These are phyloP conservation scores for Ceratina australensis DNA, from an alignment of 1,140 invertebrate species.

Conservation along the genomic window DNA sequence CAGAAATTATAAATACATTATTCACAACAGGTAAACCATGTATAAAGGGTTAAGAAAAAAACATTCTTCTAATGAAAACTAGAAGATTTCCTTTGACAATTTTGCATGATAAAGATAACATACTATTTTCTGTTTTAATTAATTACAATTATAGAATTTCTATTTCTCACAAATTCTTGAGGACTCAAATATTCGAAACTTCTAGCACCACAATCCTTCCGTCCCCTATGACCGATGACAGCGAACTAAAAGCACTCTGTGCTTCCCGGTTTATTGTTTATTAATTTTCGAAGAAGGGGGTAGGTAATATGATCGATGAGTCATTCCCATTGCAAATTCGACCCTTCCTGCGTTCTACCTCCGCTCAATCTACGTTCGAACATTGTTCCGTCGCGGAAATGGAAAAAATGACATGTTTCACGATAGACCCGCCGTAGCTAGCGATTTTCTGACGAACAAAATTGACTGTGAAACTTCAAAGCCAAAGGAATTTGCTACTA, in stretches of 20 bases:
- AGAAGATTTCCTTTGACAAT: too few species aligned
- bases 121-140: too few species aligned
- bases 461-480: background rate
- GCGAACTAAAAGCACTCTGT: background rate
- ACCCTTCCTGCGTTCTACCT: background rate
- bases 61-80: too few species aligned
- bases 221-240: background rate
- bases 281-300: conserved; percentile 12
- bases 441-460: background rate
- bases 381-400: background rate
- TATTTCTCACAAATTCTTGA: too few species aligned
- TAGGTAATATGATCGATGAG: background rate
- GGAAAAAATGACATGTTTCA: conserved; percentile 6
- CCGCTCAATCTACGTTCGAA: background rate
- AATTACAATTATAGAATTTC: too few species aligned
- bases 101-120: too few species aligned
- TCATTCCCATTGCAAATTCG: background rate
- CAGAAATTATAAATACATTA: too few species aligned
- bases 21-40: too few species aligned
- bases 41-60: too few species aligned
- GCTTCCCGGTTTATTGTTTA: conserved; percentile 8
- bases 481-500: too few species aligned
- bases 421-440: background rate
- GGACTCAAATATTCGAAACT: background rate
- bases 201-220: background rate